These are phyloP conservation scores for Baryphthengus martii DNA, from an alignment of 2,113 vertebrate genomes.

Conservation along the genomic window DNA sequence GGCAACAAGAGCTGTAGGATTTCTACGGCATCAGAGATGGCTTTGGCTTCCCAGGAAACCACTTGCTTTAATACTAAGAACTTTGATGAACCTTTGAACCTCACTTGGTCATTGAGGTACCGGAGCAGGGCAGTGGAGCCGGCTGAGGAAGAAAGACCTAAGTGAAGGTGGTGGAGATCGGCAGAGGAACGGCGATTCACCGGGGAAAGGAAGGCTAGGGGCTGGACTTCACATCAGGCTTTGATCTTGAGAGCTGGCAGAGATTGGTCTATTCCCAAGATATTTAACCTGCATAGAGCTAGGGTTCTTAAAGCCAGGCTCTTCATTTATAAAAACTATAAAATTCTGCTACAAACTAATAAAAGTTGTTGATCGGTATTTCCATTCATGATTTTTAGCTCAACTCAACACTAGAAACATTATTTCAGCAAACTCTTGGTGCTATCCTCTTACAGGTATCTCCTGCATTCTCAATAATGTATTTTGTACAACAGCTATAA, in stretches of 20 bases:
- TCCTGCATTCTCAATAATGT: not conserved
- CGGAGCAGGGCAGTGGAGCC: rapidly evolving
- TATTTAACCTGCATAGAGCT: not conserved
- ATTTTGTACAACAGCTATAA: not conserved
- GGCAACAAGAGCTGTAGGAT: not conserved
- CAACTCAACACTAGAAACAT: not conserved
- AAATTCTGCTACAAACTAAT: not conserved
- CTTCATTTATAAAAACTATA: not conserved
- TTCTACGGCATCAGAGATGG: not conserved
- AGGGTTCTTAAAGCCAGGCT: not conserved
- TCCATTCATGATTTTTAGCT: not conserved
- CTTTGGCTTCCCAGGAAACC: slow-evolving; percentile 5
- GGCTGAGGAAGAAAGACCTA: not conserved
- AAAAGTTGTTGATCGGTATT: not conserved
- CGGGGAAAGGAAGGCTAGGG: not conserved
- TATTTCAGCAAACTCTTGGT: not conserved
- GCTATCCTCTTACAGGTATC: not conserved
- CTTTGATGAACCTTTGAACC: not conserved
- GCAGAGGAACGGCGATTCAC: rapidly evolving
- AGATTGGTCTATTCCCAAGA: not conserved
- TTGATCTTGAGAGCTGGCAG: not conserved
- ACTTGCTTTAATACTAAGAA: not conserved
- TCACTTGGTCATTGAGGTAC: not conserved
- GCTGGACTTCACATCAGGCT: not conserved
- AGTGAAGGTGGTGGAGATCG: rapidly evolving